Conservation (phyloP, 2,797 vertebrate genomes). For the Notoglanidium macrostoma region DNA sequence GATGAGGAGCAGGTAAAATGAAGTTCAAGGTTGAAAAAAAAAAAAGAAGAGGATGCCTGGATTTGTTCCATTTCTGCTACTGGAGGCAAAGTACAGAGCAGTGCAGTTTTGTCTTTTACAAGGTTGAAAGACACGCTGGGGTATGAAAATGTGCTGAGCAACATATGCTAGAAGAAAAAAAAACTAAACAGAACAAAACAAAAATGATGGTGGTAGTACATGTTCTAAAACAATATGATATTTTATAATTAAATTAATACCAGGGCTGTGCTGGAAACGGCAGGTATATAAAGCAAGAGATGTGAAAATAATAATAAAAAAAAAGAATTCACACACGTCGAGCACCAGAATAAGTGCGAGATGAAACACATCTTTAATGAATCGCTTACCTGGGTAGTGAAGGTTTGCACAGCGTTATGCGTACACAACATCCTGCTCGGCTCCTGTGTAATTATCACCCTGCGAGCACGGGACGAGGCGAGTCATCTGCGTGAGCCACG, state of each 20-base stretch:
- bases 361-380: constrained; percentile 50
- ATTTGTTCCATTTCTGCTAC: constrained; percentile 21
- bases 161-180: not conserved
- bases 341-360: not conserved
- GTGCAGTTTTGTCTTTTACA: not conserved
- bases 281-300: not conserved
- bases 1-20: constrained; percentile 17
- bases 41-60: not conserved
- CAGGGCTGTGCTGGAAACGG: not conserved
- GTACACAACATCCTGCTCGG: constrained; percentile 77
- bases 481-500: constrained; percentile 50
- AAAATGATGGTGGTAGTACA: not conserved
- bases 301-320: not conserved
- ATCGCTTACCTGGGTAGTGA: constrained; percentile 46
- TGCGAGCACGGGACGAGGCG: constrained; percentile 69
- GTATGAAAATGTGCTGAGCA: not conserved
- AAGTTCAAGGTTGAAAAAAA: constrained; percentile 27
- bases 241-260: not conserved
- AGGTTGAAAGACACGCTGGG: not conserved
- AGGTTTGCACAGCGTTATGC: constrained; percentile 67
- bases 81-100: not conserved
- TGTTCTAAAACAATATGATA: too few species aligned
- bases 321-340: constrained; percentile 18
- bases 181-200: not conserved
- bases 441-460: constrained; percentile 68